Base-by-base conservation (phyloP, 35 echinoderm and acorn worm species). In the Apostichopus japonicus region DNA sequence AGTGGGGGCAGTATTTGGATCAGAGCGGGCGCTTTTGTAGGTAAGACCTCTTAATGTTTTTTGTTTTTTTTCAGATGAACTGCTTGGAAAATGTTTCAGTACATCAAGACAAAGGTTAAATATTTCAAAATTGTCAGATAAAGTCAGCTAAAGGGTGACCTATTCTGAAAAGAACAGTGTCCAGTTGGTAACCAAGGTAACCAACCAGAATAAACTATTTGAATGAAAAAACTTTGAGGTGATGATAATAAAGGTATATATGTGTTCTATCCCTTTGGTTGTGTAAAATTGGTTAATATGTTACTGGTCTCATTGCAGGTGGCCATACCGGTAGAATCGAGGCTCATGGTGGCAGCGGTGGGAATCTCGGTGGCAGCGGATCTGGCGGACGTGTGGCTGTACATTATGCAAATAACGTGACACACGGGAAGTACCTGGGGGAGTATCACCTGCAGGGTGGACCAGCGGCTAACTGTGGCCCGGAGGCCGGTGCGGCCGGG, bases 311-410 rank as follows among this genome's bases (percentile, higher is more conserved):
- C 53, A 1, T 90, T 56, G 23, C 27, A 98, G 96, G 96, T 89
- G 96, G 96, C 44, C 94, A 98, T 92, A 98, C 96, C 24, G 96
- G 96, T 89, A 80, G 87, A 52, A 92, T 98, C 25, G 78, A 98
- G 33, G 87, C 92, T 54, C 77, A 23, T 6, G 96, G 96, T 62
- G 94, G 96, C 55, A 90, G 94, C 23, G 96, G 94, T 24, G 92
- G 83, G 59, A 81, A 51, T 62, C 67, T 23, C 16, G 96, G 87
- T 88, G 96, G 94, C 11, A 98, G 96, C 33, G 96, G 96, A 54
- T 88, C 96, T n/a, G 96, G 96, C 5, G 96, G 96, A 13, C 94
- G 96, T 13, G 87, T 98, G 15, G 90, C 96, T 57, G 87, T 95
- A 77, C 95, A 98, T 75, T 88, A 98, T 88, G 78, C 92, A 27